Evolutionary conservation across 1,140 invertebrate species (phyloP).

Genomic region (Pogonus chalceus): DNA sequence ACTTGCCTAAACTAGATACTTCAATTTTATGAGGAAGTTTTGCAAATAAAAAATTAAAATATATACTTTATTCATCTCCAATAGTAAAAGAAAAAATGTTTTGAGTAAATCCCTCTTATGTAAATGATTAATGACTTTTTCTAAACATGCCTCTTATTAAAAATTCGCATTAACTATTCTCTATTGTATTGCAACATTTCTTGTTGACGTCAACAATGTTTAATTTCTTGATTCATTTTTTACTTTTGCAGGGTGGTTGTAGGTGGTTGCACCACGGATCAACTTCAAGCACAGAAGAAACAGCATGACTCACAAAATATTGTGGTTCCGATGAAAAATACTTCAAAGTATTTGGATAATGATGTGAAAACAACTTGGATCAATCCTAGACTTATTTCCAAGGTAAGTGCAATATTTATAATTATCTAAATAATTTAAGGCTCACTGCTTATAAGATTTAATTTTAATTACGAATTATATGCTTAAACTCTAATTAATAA

Average conservation of each 20-base stretch:
- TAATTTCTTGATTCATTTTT: conserved; percentile 3
- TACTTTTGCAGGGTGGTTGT: conserved; percentile 8
- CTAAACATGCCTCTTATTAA: not conserved
- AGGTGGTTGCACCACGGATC: not conserved
- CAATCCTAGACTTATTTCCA: conserved; percentile 46
- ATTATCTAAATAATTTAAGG: conserved; percentile 1
- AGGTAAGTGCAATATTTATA: conserved; percentile 34
- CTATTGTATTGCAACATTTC: too few relatives aligned
- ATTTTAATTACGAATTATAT: too few relatives aligned
- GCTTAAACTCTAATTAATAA: too few relatives aligned
- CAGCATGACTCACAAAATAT: conserved; percentile 1
- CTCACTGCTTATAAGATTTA: too few relatives aligned
- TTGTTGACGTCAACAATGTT: not conserved
- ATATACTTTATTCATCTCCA: too few relatives aligned
- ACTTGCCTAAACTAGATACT: too few relatives aligned
- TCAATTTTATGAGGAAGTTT: too few relatives aligned
- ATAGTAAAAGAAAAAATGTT: too few relatives aligned
- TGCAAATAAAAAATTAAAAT: too few relatives aligned
- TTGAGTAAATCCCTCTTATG: not conserved
- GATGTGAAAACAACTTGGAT: conserved; percentile 49
- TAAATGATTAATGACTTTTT: not conserved
- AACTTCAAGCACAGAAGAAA: not conserved
- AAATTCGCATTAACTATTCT: too few relatives aligned
- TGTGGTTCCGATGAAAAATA: conserved; percentile 19
- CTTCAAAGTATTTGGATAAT: conserved; percentile 39